These are phyloP conservation scores for Conus ventricosus DNA, from an alignment of 1,140 invertebrate species.

Conservation along the genomic window DNA sequence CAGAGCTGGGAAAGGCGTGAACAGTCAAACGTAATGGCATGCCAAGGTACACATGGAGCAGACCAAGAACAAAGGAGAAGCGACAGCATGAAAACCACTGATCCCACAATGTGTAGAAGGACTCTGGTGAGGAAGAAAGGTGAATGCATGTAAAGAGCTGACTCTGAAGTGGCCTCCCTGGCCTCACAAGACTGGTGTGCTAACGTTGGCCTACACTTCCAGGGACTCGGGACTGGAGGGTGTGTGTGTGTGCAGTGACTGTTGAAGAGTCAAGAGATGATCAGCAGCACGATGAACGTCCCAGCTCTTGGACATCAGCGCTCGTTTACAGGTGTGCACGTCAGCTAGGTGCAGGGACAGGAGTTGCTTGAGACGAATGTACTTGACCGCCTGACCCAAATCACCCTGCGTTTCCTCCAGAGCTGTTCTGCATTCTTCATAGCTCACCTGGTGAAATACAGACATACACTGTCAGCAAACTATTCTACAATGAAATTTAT, in stretches of 20 bases:
- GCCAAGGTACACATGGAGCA: too few species aligned
- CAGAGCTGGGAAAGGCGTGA: too few species aligned
- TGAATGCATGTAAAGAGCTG: too few species aligned
- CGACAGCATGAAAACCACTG: too few species aligned
- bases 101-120: too few species aligned
- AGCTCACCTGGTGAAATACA: conserved; percentile 79
- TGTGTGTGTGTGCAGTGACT: too few species aligned
- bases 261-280: conserved; percentile 63
- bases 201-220: background rate
- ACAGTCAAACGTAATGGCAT: too few species aligned
- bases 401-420: conserved; percentile 91
- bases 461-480: background rate
- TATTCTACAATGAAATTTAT: background rate
- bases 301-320: conserved; percentile 72
- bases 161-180: too few species aligned
- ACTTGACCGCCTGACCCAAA: conserved; percentile 91
- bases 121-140: too few species aligned
- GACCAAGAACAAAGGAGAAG: too few species aligned
- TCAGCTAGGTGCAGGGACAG: conserved; percentile 70
- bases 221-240: conserved; percentile 29
- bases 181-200: too few species aligned
- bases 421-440: conserved; percentile 86
- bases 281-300: conserved; percentile 73
- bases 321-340: conserved; percentile 70
- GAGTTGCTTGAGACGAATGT: conserved; percentile 83